These are phyloP conservation scores for Phodopus roborovskii DNA, from an alignment of 2,113 vertebrate species.

Conservation along the genomic window DNA sequence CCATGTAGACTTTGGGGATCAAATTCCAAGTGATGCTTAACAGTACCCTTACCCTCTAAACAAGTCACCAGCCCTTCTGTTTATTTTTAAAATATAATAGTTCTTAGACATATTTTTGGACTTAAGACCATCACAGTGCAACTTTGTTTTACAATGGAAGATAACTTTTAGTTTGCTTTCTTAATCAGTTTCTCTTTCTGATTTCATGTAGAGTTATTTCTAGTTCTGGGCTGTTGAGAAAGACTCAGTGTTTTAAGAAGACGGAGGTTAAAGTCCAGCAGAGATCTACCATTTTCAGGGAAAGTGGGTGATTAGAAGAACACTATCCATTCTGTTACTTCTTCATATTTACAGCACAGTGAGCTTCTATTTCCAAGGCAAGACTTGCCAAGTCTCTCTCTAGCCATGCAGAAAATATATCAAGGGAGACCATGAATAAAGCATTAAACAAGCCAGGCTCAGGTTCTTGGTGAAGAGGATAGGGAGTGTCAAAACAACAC, in stretches of 20 bases:
- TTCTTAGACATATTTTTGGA: background rate
- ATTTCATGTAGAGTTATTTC: background rate
- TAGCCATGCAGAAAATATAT: background rate
- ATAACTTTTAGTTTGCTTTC: background rate
- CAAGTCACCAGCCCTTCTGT: background rate
- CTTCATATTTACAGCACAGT: background rate
- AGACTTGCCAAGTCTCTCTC: background rate
- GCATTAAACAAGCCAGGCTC: background rate
- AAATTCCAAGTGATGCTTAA: background rate
- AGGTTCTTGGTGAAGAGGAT: background rate
- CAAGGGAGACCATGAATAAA: background rate
- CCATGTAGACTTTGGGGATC: too few species aligned
- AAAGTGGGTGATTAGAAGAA: background rate
- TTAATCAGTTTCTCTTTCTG: background rate
- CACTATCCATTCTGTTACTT: background rate
- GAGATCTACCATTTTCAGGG: background rate
- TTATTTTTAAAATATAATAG: background rate
- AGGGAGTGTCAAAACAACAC: background rate
- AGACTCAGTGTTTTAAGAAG: background rate
- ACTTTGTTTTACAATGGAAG: background rate
- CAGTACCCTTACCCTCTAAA: background rate
- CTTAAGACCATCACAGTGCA: background rate
- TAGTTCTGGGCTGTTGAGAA: background rate
- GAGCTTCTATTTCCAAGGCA: background rate
- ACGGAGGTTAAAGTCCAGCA: background rate